Evolutionary conservation across 2,888 invertebrate genomes (phyloP), one percentile per base, ranked within the genome.

Genomic region (Drosophila pegasa): DNA sequence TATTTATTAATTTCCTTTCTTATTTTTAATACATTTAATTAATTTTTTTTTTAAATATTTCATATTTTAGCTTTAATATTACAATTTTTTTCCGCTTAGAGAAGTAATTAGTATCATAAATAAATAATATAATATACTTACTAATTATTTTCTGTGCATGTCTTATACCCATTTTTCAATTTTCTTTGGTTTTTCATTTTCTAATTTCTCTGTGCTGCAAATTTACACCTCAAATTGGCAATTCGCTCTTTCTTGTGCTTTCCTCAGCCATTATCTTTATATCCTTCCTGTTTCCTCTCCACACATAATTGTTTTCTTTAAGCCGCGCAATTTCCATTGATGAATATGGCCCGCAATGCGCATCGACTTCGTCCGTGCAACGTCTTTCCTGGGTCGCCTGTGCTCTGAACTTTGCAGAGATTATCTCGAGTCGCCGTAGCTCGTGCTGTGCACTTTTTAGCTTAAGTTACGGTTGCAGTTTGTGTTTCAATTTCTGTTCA

Each of bases 341-440:
- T 16, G 48, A 16, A 16, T 43, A 41, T 55, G 22, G 54, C 12
- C 18, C 16, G 45, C 57, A 59, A 38, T 56, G 38, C 47, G 38
- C 47, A 57, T 33, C 43, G 59, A 51, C 37, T 52, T 40, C 47
- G 9, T 9, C 50, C 3, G 48, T 51, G 64, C 54, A 78, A 70
- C 61, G 67, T 68, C 64, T 78, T 82, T 84, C 87, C 87, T 59
- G 82, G 74, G 78, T 82, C 81, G 87, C 60, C 54, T 67, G 56
- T 25, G 55, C 58, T 62, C 50, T 74, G 81, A 80, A 71, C 84
- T 72, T 61, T 45, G 12, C 2, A 38, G 20, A 71, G 52, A 65
- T 64, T 37, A 63, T 60, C 63, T 27, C 22, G 10, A 57, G 47
- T 40, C 35, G 54, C 37, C 29, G 56, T 35, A 37, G 58, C 75